Percentiles rank a stretch among this genome's conserved stretches.
Conservation (phyloP, 1,140 invertebrate species). For the Drosophila parabipectinata region DNA sequence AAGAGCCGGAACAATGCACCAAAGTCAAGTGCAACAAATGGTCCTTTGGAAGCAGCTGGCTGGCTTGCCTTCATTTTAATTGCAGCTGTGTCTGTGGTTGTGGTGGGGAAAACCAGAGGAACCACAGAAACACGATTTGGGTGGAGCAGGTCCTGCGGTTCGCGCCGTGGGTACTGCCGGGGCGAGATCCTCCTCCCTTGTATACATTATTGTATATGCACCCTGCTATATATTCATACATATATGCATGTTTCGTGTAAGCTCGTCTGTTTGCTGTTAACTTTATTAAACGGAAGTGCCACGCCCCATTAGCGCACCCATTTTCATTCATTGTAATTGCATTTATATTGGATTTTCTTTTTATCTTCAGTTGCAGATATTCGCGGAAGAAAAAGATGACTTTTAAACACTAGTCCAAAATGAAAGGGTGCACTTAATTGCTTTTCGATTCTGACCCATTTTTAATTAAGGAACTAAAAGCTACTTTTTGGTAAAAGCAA, state of each 20-base stretch:
- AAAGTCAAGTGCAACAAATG: slow-evolving; percentile 48
- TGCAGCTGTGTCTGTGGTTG: slow-evolving; percentile 47
- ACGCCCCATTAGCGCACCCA: slow-evolving; percentile 21
- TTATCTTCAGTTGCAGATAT: background rate
- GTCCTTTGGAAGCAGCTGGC: slow-evolving; percentile 44
- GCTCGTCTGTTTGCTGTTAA: slow-evolving; percentile 34
- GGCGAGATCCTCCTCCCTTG: background rate
- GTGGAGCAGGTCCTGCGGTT: slow-evolving; percentile 24
- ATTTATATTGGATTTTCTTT: slow-evolving; percentile 24
- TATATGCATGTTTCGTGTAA: background rate
- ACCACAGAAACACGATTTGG: slow-evolving; percentile 40
- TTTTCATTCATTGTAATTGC: slow-evolving; percentile 20
- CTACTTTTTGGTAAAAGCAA: background rate
- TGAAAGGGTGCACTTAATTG: background rate
- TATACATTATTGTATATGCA: background rate
- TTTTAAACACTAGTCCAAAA: too few species aligned
- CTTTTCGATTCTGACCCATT: background rate
- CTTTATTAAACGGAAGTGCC: slow-evolving; percentile 54
- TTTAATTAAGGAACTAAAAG: too few species aligned
- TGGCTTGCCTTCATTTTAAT: slow-evolving; percentile 67
- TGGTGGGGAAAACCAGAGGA: slow-evolving; percentile 15
- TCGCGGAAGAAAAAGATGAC: background rate
- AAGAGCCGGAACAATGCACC: slow-evolving; percentile 13
- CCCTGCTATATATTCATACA: background rate
- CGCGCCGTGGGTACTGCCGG: slow-evolving; percentile 13